Evolutionary conservation across 2,113 vertebrate species (phyloP), one percentile per base, ranked within the genome.

Genomic region (Oxyruncus cristatus): DNA sequence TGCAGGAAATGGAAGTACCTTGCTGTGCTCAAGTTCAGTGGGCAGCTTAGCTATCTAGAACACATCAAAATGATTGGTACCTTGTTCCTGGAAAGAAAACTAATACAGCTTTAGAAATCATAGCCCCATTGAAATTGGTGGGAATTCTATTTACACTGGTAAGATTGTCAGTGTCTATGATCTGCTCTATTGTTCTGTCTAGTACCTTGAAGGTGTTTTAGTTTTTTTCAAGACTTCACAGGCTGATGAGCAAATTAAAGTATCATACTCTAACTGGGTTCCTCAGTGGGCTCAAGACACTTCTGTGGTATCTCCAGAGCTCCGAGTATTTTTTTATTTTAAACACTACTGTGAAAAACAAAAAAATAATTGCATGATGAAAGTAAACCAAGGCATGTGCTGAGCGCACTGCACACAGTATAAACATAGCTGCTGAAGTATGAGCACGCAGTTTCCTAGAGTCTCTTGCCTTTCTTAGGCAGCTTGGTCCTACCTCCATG

Each of bases 401-500:
- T 84, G 39, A 52, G 63, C 50, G 32, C 23, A 18, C 50, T 88
- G 50, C 46, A 55, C 13, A 62, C 9, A 70, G 42, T 83, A 67
- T 37, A 53, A 56, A 55, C 5, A 8, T 12, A 81, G 74, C 37
- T 71, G 53, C 39, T 76, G 67, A 81, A 88, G 56, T 50, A 53
- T 5, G 15, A 84, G 41, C n/a, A 26, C 22, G 32, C 24, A 12
- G 19, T 80, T 70, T 63, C 75, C 53, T 84, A 5, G 12, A 47
- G 41, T 53, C 85, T 67, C 49, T 91, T 80, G 72, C 35, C 52
- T 83, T 94, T 90, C 10, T 66, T n/a, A 72, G 82, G 59, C 66
- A 93, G 77, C 47, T 86, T 84, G 24, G 52, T 84, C 96, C 88
- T 98, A 99, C 99, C 98, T 99, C 99, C 2, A 53, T 98, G 93